These are phyloP conservation scores for Sebastiscus tertius DNA, from an alignment of 2,797 vertebrate species.

Conservation along the genomic window DNA sequence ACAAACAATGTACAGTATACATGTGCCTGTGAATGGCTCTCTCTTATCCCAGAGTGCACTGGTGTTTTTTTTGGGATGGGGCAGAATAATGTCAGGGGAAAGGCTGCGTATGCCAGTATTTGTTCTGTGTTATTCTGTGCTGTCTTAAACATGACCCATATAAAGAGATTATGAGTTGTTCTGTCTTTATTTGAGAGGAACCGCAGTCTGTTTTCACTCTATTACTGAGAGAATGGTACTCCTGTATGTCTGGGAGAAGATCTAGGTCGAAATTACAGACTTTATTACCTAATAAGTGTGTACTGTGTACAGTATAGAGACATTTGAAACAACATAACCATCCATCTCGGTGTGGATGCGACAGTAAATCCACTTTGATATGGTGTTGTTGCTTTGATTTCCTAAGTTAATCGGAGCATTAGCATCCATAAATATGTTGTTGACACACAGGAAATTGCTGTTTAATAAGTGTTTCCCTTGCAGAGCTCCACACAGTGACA, in stretches of 20 bases:
- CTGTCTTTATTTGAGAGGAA: conserved; percentile 53
- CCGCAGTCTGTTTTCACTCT: conserved; percentile 15
- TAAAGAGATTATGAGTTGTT: conserved; percentile 56
- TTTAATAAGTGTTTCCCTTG: conserved; percentile 3
- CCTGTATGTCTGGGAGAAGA: conserved; percentile 13
- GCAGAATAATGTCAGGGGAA: conserved; percentile 48
- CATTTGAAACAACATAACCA: neutral
- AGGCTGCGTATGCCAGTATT: conserved; percentile 58
- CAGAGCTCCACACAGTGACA: conserved; percentile 1
- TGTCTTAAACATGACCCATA: conserved; percentile 75
- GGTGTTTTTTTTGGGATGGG: conserved; percentile 32
- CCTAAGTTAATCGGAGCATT: neutral
- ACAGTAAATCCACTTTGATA: neutral
- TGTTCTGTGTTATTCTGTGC: conserved; percentile 69
- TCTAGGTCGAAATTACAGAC: neutral
- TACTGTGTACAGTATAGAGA: neutral
- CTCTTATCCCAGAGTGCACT: conserved; percentile 54
- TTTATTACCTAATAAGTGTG: neutral
- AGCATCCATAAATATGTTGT: neutral
- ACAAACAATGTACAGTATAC: neutral
- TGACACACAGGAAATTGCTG: neutral
- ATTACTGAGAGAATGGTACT: neutral
- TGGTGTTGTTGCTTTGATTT: neutral
- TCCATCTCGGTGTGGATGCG: neutral
- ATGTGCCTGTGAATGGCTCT: conserved; percentile 37